Percentiles rank a stretch among this genome's conserved stretches.
Evolutionary conservation across 2,113 vertebrate species (phyloP).

Genomic region (Daphoenositta chrysoptera): DNA sequence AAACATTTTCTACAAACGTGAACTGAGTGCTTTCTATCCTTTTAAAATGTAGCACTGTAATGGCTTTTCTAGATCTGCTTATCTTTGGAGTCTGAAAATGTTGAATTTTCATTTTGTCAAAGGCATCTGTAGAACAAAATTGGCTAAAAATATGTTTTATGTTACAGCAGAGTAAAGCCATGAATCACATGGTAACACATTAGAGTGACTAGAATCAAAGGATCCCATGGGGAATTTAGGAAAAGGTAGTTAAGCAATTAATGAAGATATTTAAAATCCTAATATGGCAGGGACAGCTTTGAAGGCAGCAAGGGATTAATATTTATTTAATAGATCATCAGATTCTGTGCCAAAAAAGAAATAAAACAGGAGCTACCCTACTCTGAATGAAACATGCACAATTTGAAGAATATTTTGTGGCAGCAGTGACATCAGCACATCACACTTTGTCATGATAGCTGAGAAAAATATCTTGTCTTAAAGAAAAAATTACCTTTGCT

Average conservation of each 20-base stretch:
- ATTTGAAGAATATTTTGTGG: constrained; percentile 51
- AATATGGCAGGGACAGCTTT: constrained; percentile 67
- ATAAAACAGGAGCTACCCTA: constrained; percentile 47
- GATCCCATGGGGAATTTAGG: constrained; percentile 62
- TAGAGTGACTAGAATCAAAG: constrained; percentile 61
- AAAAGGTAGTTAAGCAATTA: constrained; percentile 77
- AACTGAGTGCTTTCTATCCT: background rate
- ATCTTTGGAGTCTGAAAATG: background rate
- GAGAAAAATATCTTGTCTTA: constrained; percentile 35
- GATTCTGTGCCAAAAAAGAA: constrained; percentile 63
- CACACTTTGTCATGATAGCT: constrained; percentile 14
- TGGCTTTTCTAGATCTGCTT: background rate
- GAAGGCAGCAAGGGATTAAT: constrained; percentile 70
- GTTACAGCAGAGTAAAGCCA: constrained; percentile 60
- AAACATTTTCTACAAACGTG: background rate
- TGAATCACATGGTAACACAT: constrained; percentile 72
- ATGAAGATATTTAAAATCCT: constrained; percentile 77
- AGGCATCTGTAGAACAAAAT: constrained; percentile 47
- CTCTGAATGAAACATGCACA: constrained; percentile 30
- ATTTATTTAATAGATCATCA: constrained; percentile 73
- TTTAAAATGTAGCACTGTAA: background rate
- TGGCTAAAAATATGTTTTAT: constrained; percentile 43
- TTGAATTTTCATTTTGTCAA: constrained; percentile 17
- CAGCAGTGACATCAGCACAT: constrained; percentile 11
- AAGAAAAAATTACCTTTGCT: constrained; percentile 43